These are phyloP conservation scores for Hypothenemus hampei DNA, from an alignment of 1,140 invertebrate species.

Conservation along the genomic window DNA sequence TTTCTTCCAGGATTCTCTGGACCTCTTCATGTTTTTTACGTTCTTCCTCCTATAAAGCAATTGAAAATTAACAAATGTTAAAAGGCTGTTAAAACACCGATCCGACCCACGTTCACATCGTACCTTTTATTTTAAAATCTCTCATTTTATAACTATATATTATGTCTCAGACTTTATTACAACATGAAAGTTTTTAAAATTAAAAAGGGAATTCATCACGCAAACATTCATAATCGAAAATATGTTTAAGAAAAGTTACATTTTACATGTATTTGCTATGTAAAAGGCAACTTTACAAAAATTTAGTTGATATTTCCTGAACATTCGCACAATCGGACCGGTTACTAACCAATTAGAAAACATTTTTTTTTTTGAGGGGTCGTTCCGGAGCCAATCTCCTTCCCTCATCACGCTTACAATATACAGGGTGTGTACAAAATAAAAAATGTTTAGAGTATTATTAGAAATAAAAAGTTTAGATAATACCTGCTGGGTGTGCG, in stretches of 20 bases:
- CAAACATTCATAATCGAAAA: background rate
- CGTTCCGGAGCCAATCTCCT: background rate
- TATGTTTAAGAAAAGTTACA: background rate
- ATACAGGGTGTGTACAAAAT: background rate
- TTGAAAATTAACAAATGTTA: slow-evolving; percentile 26
- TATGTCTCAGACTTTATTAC: background rate
- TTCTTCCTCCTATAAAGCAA: slow-evolving; percentile 86
- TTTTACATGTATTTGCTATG: background rate
- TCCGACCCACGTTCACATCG: slow-evolving; percentile 33
- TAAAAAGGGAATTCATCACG: background rate
- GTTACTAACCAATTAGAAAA: background rate
- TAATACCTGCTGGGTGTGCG: slow-evolving; percentile 43
- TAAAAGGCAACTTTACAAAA: too few relatives aligned
- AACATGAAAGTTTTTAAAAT: too few relatives aligned
- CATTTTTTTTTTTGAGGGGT: background rate
- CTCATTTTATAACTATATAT: background rate
- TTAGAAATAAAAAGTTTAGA: slow-evolving; percentile 42
- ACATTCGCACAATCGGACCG: background rate
- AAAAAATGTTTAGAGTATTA: background rate
- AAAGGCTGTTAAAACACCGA: slow-evolving; percentile 1
- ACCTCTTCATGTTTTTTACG: slow-evolving; percentile 88
- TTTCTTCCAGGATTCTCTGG: slow-evolving; percentile 94
- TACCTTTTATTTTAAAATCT: background rate
- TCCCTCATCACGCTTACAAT: background rate
- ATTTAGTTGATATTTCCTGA: too few relatives aligned